Evolutionary conservation across 2,113 vertebrate genomes (phyloP).

Genomic region (Ifrita kowaldi): DNA sequence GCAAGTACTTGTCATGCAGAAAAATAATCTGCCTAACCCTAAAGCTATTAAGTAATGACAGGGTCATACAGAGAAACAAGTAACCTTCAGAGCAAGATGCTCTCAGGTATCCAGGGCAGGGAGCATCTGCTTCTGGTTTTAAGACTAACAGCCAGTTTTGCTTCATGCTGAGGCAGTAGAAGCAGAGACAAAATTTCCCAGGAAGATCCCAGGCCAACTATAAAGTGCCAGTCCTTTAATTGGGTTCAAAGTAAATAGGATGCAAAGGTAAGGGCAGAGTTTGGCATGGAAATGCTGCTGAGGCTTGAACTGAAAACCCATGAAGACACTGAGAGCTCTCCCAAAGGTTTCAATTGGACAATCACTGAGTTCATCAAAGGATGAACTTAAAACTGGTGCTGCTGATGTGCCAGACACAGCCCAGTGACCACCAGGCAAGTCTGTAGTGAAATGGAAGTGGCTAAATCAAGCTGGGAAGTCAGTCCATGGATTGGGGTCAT

Average conservation of each 20-base stretch:
- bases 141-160: background rate
- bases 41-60: background rate
- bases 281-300: background rate
- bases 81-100: background rate
- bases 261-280: background rate
- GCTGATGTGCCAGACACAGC: background rate
- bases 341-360: accelerated
- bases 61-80: background rate
- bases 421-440: background rate
- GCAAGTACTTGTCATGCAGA: background rate
- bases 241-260: background rate
- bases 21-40: background rate
- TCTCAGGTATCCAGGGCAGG: background rate
- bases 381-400: background rate
- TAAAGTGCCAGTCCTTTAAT: background rate
- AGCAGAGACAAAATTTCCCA: background rate
- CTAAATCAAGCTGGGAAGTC: background rate
- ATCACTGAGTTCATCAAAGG: background rate
- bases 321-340: background rate
- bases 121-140: background rate
- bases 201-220: background rate
- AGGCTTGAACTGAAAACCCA: background rate
- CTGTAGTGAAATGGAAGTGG: background rate
- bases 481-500: background rate
- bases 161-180: background rate